Base-by-base conservation (phyloP, 1,140 invertebrate genomes). In the Calephelis virginiensis region DNA sequence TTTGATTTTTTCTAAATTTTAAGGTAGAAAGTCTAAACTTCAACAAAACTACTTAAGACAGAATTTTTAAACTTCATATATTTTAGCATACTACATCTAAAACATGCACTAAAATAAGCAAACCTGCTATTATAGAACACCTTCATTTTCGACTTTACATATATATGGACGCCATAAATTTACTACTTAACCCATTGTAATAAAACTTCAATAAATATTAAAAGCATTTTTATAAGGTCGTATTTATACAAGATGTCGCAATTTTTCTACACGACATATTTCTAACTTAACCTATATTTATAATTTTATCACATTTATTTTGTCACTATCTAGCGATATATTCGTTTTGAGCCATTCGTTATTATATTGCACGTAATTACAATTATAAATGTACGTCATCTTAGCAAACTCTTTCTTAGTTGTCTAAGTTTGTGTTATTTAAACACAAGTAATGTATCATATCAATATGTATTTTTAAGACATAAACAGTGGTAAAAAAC, bases 251-350 rank as follows among this genome's bases (percentile, higher is more conserved):
- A 56, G 10, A 56, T 37, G 17, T 37, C 53, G 53, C 7, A 28
- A 56, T 17, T 56, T 17, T 37, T 43, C 40, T 43, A 56, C 12
- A 28, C 53, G 53, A 37, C 53, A 56, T 56, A 56, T 11, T 53
- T 8, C 63, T 56, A 64, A 64, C 49, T 64, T 64, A 64, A n/a
- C 48, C 49, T 64, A 64, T 56, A 56, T 56, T 56, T 64, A 64
- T 64, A 61, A 62, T 3, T 56, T 62, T 62, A 64, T 64, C 63
- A 64, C 63, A 64, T 64, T 64, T 43, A 43, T 45, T 62, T 64
- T 63, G 17, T 47, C 49, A 64, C 38, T 62, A 62, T 43, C 61
- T 64, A 64, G 49, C 63, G 63, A 53, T 64, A 50, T 64, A 64
- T 64, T 62, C 61, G 11, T 62, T 64, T 64, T 64, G 63, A 64